phyloP scores from a whole-genome alignment of 2,888 invertebrate species.

The Gnatocerus cornutus region DNA sequence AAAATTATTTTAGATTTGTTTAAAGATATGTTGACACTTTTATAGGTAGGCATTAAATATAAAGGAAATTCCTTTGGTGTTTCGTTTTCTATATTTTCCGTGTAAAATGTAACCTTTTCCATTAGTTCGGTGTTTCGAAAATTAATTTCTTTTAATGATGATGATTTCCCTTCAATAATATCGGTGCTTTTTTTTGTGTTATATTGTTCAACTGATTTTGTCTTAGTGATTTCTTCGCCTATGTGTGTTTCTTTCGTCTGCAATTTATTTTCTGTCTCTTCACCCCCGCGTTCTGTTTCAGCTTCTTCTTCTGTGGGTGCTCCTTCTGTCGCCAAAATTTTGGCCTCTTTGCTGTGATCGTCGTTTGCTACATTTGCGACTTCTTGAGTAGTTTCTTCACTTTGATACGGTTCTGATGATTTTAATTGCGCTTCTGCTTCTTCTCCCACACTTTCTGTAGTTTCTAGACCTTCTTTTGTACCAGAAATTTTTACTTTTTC shows the following conservation, averaged over 20 bases:
- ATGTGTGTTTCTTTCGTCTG: background rate
- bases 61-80: background rate
- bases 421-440: background rate
- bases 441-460: background rate
- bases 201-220: too few relatives aligned
- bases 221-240: background rate
- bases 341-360: background rate
- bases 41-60: background rate
- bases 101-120: background rate
- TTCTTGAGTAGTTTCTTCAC: background rate
- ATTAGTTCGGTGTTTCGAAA: background rate
- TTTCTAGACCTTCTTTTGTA: background rate
- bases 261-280: background rate
- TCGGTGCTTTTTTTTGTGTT: too few relatives aligned
- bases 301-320: background rate
- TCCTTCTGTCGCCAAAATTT: background rate
- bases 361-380: background rate
- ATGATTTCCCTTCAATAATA: too few relatives aligned
- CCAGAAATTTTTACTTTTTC: too few relatives aligned
- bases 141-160: too few relatives aligned
- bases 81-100: background rate
- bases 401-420: too few relatives aligned
- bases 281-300: background rate
- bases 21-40: background rate
- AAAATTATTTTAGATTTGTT: background rate